Conservation (phyloP, 2,797 vertebrate genomes). For the Oreochromis grahami region DNA sequence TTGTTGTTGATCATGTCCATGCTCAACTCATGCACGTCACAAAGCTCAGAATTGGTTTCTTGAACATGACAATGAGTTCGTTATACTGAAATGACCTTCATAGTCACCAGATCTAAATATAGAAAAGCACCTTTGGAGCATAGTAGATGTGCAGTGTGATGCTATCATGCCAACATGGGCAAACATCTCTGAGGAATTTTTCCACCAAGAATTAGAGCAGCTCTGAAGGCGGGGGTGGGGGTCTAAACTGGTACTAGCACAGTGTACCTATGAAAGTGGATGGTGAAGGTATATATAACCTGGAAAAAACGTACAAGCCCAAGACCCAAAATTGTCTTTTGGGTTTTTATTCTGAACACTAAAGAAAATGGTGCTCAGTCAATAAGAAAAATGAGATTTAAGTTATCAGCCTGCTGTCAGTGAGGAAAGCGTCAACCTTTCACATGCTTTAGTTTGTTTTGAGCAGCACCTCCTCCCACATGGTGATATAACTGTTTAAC, state of each 20-base stretch:
- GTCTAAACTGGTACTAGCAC: neutral
- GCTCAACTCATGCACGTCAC: neutral
- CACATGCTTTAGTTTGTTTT: neutral
- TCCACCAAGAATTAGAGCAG: neutral
- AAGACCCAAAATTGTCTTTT: neutral
- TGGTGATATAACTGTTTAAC: neutral
- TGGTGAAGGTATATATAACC: neutral
- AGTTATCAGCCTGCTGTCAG: neutral
- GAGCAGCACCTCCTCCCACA: neutral
- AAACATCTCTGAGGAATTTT: neutral
- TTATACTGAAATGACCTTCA: neutral
- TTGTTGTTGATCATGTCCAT: neutral
- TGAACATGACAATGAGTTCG: neutral
- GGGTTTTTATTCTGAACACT: neutral
- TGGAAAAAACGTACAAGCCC: neutral
- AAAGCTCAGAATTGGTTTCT: neutral
- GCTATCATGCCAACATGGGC: neutral
- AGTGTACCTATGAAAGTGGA: neutral
- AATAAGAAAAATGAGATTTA: neutral
- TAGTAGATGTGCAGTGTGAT: neutral
- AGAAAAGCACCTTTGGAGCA: neutral
- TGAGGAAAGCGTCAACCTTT: neutral
- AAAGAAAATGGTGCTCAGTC: neutral
- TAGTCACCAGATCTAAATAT: neutral
- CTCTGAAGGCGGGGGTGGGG: neutral